Percentiles rank a stretch among this genome's conserved stretches.
Evolutionary conservation across 2,888 invertebrate genomes (phyloP).

Genomic region (Drosophila kokeensis): DNA sequence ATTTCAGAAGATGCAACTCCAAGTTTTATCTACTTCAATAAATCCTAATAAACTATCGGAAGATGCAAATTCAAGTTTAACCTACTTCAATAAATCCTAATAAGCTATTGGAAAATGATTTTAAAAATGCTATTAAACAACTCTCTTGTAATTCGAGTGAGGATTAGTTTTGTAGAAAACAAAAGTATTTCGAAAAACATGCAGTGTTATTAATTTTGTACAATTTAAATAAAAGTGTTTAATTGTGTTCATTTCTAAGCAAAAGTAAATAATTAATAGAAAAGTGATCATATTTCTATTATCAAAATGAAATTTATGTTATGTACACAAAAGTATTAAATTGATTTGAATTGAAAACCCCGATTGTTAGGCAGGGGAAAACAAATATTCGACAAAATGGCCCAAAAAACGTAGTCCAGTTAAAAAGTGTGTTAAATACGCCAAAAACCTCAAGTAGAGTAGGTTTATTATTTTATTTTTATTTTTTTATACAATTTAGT

Average conservation of each 20-base stretch:
- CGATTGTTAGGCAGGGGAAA: constrained; percentile 38
- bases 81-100: background rate
- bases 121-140: background rate
- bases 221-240: background rate
- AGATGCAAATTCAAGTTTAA: background rate
- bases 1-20: background rate
- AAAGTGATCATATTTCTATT: background rate
- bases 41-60: too few species aligned
- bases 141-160: background rate
- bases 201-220: constrained; percentile 1
- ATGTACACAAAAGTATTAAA: constrained; percentile 16
- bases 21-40: too few species aligned
- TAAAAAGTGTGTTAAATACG: constrained; percentile 37
- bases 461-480: constrained; percentile 35
- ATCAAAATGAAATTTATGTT: constrained; percentile 4
- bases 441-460: constrained; percentile 52
- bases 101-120: background rate
- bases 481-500: constrained; percentile 46
- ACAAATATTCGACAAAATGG: constrained; percentile 30
- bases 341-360: constrained; percentile 13
- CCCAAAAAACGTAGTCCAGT: constrained; percentile 42
- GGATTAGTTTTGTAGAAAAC: background rate
- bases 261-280: background rate
- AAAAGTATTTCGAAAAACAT: background rate
- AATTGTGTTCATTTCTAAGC: background rate